phyloP scores from a whole-genome alignment of 2,888 invertebrate species.

The Prosopocoilus inquinatus region DNA sequence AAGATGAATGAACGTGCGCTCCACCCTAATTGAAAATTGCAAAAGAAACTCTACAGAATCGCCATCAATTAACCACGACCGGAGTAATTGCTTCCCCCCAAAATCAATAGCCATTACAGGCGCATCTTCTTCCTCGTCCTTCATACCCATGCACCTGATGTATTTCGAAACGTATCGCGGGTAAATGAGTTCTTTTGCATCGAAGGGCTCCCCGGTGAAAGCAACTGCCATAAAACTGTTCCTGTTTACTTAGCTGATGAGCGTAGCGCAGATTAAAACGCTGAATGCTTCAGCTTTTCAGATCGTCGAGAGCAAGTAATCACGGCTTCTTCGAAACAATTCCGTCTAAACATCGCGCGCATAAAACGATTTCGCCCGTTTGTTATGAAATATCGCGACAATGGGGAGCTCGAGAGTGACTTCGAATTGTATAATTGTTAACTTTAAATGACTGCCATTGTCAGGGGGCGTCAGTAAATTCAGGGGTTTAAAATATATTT shows the following conservation, averaged over 20 bases:
- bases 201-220: conserved; percentile 18
- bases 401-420: background rate
- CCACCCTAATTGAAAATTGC: background rate
- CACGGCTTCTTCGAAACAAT: conserved; percentile 19
- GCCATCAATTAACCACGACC: conserved; percentile 31
- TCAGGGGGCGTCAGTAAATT: no score
- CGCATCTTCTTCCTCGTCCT: conserved; percentile 13
- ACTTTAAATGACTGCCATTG: no score
- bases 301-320: conserved; percentile 26
- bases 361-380: conserved; percentile 4
- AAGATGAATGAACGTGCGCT: no score
- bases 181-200: conserved; percentile 19
- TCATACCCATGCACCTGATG: conserved; percentile 4
- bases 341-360: background rate
- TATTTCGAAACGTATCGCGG: conserved; percentile 4
- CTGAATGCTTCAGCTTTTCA: conserved; percentile 30
- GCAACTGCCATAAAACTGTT: conserved; percentile 27
- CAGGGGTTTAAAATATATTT: no score
- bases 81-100: conserved; percentile 28
- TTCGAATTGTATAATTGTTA: no score
- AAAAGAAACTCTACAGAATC: conserved; percentile 1
- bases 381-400: background rate
- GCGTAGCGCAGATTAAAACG: conserved; percentile 33
- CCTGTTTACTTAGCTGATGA: conserved; percentile 38
- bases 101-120: conserved; percentile 23